A percentile compares a stretch with the other conserved stretches of the same genome.
phyloP scores from a whole-genome alignment of 2,888 invertebrate species.

The Uloborus plumipes region DNA sequence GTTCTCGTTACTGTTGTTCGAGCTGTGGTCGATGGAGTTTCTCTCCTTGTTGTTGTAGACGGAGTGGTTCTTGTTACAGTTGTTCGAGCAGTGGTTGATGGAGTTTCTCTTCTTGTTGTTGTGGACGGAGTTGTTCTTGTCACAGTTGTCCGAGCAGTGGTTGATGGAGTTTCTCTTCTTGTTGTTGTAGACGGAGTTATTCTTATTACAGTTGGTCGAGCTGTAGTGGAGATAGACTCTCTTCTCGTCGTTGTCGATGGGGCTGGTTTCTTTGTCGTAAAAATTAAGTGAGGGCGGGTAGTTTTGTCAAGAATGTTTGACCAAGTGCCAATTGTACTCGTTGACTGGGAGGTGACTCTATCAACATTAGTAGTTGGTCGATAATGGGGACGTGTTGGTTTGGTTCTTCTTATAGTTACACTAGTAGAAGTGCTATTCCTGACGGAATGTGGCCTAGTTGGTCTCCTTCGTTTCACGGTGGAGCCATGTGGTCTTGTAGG shows the following conservation, averaged over 20 bases:
- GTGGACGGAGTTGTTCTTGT: conserved; percentile 14
- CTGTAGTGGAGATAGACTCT: not conserved
- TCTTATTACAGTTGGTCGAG: not conserved
- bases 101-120: not conserved
- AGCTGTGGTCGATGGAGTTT: conserved; percentile 1
- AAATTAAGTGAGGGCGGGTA: conserved; percentile 23
- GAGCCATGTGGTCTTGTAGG: conserved; percentile 44
- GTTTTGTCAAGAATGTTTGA: conserved; percentile 47
- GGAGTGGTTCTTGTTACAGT: conserved; percentile 34
- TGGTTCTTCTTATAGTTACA: conserved; percentile 25
- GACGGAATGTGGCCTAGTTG: conserved; percentile 26
- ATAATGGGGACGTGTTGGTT: conserved; percentile 25
- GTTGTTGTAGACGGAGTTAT: conserved; percentile 7
- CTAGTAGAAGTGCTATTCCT: conserved; percentile 19
- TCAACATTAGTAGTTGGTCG: conserved; percentile 3
- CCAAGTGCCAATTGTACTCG: conserved; percentile 39
- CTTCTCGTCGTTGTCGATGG: not conserved
- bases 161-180: not conserved
- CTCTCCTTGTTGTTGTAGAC: conserved; percentile 2
- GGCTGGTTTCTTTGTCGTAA: not conserved
- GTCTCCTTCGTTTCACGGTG: conserved; percentile 32
- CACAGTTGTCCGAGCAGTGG: conserved; percentile 8
- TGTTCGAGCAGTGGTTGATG: conserved; percentile 29
- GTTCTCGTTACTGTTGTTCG: not conserved
- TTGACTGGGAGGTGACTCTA: not conserved